phyloP scores from a whole-genome alignment of 2,888 invertebrate genomes.

The Xestia rhomboidea region DNA sequence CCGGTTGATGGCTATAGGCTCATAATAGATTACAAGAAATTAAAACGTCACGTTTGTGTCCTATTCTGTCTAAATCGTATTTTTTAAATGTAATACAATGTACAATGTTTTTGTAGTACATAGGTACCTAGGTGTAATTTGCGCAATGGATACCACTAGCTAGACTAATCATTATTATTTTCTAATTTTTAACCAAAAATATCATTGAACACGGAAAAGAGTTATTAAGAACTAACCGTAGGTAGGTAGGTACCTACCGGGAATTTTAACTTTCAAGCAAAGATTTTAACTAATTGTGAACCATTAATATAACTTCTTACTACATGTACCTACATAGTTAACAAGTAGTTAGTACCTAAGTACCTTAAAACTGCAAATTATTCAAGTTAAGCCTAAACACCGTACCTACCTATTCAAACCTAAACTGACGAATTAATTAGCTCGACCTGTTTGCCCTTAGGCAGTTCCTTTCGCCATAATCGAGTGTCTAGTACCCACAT shows the following conservation, averaged over 20 bases:
- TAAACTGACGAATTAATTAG: slow-evolving; percentile 37
- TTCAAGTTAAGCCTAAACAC: background rate
- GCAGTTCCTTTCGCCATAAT: slow-evolving; percentile 47
- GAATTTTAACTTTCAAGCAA: background rate
- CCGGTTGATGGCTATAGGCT: too few relatives aligned
- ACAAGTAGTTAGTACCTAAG: background rate
- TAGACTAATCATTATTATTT: slow-evolving; percentile 27
- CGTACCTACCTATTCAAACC: background rate
- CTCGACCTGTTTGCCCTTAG: slow-evolving; percentile 39
- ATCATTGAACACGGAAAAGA: background rate
- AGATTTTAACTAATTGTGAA: background rate
- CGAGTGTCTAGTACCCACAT: slow-evolving; percentile 17
- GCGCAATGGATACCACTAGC: background rate
- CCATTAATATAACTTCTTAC: background rate
- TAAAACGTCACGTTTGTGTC: background rate
- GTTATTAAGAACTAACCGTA: too few relatives aligned
- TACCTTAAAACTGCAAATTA: background rate
- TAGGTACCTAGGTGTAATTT: background rate
- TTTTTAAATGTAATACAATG: background rate
- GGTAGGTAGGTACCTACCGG: background rate
- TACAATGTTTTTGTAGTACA: background rate
- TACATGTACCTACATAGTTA: background rate
- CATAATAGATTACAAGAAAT: background rate
- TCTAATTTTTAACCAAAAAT: slow-evolving; percentile 3
- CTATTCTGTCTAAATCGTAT: background rate